Evolutionary conservation across 1,140 invertebrate genomes (phyloP), one percentile per base, ranked within the genome.

Genomic region (Teleogryllus occipitalis): DNA sequence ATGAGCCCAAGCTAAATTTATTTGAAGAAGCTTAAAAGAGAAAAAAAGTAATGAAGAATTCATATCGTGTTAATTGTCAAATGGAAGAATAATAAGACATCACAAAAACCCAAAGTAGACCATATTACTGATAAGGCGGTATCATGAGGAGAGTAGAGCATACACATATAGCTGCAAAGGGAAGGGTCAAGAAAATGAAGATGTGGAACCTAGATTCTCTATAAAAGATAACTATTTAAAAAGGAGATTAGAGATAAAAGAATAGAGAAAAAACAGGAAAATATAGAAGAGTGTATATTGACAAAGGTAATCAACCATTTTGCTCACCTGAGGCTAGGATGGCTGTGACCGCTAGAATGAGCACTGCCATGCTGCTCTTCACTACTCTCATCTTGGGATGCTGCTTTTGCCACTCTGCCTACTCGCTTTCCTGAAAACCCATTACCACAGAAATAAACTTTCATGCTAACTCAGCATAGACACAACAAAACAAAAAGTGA

Each of bases 341-440:
- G 85, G 79, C 83, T 85, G 47, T 81, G 81, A 74, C 74, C 77
- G 75, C 82, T 83, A 18, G 84, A 84, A 47, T 82, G 84, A 76
- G 83, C 82, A 78, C 85, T 85, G 46, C 79, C 72, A 81, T 87
- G 88, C 83, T 90, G 90, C 82, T 93, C 92, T 82, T 94, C 92
- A 83, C 91, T 92, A 84, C 93, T 93, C 80, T 93, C 93, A 80
- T 94, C 92, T 85, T 93, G 92, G 78, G 88, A 89, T 80, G 85
- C 85, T 74, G 86, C 86, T 80, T 89, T 88, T 12, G 85, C 85
- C 72, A 86, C 85, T 82, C 81, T 78, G 72, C 77, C 78, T 54
- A n/a, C 14, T 18, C 76, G 76, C 48, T 77, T 77, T 7, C 76
- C 76, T 77, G 14, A 7, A 77, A 77, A 7, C 3, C 54, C 18